Base-by-base conservation (phyloP, 1,140 invertebrate species). In the Leptopilina clavipes region DNA sequence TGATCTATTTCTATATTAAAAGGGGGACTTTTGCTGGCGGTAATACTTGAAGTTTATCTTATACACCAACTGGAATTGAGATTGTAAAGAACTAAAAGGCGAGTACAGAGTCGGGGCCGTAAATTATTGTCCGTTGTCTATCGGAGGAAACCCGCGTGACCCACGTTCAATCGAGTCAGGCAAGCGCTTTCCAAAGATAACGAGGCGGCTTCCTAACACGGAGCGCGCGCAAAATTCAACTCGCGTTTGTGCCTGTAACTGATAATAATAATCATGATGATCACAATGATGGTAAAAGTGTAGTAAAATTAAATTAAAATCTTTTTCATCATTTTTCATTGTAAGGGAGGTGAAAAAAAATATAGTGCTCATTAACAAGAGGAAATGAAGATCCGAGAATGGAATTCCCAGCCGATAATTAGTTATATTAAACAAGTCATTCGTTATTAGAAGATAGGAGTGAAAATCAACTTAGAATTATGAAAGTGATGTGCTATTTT, bases 111-210 rank as follows among this genome's bases (percentile, higher is more conserved):
- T 48, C 75, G 70, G 74, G 17, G 71, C 77, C 54, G 65, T 44
- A 43, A 72, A 75, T 45, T 72, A 75, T 65, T 76, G 19, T 71
- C 19, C 19, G 70, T 72, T 71, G 56, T 37, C 73, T 76, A 77
- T 71, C 72, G 76, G 59, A 74, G 76, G 71, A 56, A 81, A 78
- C 73, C 59, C 72, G 76, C 72, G 76, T 79, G 71, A 76, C 77
- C 77, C 75, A 77, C 71, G 82, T 79, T 84, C 65, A 76, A 77
- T 80, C 76, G 45, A 75, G 73, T 43, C 59, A 75, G 70, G 73
- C 59, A 75, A 45, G 73, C 73, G 81, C 81, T 82, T 82, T 79
- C 81, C 74, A 78, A 82, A 79, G 81, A 82, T 82, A 80, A 80
- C 81, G 81, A 76, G 73, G 56, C 76, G 73, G 78, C 81, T 80